Conservation (phyloP, 2,797 vertebrate species). For the Oophaga sylvatica region DNA sequence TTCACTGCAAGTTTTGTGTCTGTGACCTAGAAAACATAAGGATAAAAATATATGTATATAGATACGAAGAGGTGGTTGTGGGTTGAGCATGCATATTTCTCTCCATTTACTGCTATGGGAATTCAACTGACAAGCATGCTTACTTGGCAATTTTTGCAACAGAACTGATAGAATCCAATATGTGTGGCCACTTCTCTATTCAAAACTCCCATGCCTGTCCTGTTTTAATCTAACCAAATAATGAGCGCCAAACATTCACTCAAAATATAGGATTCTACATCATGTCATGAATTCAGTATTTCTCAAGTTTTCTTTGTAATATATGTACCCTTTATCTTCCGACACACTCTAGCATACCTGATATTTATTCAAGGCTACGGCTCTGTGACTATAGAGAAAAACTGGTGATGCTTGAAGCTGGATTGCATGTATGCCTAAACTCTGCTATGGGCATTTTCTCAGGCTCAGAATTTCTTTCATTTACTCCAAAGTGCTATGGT, state of each 20-base stretch:
- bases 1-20: slow-evolving; percentile 79
- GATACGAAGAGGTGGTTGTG: too few species aligned
- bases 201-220: neutral
- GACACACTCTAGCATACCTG: neutral
- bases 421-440: slow-evolving; percentile 42
- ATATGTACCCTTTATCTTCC: neutral
- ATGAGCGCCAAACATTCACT: neutral
- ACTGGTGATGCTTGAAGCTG: slow-evolving; percentile 30
- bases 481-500: neutral
- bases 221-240: neutral
- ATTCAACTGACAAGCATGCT: too few species aligned
- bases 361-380: neutral
- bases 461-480: slow-evolving; percentile 30
- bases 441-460: slow-evolving; percentile 40
- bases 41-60: neutral
- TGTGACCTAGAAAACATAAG: slow-evolving; percentile 75
- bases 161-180: too few species aligned
- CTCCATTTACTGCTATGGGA: too few species aligned
- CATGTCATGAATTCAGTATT: neutral
- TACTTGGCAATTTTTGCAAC: too few species aligned
- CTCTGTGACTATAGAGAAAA: neutral
- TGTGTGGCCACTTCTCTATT: neutral
- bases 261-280: neutral
- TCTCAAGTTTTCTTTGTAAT: neutral
- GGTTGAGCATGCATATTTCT: too few species aligned